phyloP scores from a whole-genome alignment of 1,140 invertebrate species.

The Trichonephila inaurata region DNA sequence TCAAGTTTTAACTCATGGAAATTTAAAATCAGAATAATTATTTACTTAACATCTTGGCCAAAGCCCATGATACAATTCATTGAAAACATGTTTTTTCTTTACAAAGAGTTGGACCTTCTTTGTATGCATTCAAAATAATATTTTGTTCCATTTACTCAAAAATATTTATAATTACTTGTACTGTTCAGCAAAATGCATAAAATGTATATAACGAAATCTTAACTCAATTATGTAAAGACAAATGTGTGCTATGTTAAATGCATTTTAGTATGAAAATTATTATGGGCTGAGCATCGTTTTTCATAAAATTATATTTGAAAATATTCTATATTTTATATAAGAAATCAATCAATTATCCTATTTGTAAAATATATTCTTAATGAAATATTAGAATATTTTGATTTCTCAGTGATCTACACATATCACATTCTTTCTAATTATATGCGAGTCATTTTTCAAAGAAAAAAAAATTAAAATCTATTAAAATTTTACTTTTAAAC shows the following conservation, averaged over 20 bases:
- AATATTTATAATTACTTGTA: conserved; percentile 10
- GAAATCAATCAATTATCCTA: no score
- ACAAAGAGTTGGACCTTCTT: not conserved
- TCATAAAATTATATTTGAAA: no score
- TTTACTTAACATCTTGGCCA: not conserved
- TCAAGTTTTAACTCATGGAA: not conserved
- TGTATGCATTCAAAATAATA: not conserved
- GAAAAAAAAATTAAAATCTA: not conserved
- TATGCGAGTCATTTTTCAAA: no score
- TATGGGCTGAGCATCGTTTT: not conserved
- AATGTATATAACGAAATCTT: not conserved
- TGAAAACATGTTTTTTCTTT: not conserved
- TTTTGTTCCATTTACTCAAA: not conserved
- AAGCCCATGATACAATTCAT: conserved; percentile 16
- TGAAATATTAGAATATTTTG: no score
- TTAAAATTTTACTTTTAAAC: not conserved
- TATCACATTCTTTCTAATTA: no score
- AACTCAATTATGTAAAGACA: not conserved
- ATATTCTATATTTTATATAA: no score
- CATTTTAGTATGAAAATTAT: not conserved
- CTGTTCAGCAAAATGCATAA: not conserved
- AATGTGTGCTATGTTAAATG: not conserved
- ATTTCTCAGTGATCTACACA: no score
- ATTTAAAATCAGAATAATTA: not conserved
- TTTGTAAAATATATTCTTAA: no score